Conservation (phyloP, 2,113 vertebrate genomes). For the Phycodurus eques region DNA sequence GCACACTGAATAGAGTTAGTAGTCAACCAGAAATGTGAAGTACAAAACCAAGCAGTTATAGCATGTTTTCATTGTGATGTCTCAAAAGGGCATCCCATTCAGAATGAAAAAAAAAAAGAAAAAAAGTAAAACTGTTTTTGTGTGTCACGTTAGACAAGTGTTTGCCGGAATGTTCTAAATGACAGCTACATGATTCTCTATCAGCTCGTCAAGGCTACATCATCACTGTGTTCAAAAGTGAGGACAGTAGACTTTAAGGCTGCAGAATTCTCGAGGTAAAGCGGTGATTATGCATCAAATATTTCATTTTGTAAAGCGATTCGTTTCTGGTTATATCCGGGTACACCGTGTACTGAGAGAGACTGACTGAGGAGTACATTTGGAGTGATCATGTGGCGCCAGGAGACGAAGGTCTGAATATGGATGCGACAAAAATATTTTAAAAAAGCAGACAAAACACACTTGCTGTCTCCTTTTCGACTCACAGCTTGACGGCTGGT, state of each 20-base stretch:
- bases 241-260: conserved; percentile 18
- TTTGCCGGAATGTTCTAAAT: conserved; percentile 2
- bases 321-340: neutral
- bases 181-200: conserved; percentile 1
- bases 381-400: neutral
- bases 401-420: neutral
- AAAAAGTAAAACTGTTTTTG: neutral
- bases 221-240: conserved; percentile 17
- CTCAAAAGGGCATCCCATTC: neutral
- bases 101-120: too few species aligned
- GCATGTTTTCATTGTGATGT: neutral
- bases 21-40: neutral
- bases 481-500: conserved; percentile 24
- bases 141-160: neutral
- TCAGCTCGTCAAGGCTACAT: conserved; percentile 39
- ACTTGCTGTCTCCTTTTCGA: neutral
- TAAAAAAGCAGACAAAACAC: conserved; percentile 10
- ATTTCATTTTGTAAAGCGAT: neutral
- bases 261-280: neutral
- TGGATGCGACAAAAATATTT: neutral
- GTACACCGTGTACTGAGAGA: conserved; percentile 7
- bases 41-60: neutral
- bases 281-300: neutral
- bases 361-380: neutral
- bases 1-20: neutral